phyloP scores from a whole-genome alignment of 2,888 invertebrate genomes.

The Scelioninae gen. 1 region DNA sequence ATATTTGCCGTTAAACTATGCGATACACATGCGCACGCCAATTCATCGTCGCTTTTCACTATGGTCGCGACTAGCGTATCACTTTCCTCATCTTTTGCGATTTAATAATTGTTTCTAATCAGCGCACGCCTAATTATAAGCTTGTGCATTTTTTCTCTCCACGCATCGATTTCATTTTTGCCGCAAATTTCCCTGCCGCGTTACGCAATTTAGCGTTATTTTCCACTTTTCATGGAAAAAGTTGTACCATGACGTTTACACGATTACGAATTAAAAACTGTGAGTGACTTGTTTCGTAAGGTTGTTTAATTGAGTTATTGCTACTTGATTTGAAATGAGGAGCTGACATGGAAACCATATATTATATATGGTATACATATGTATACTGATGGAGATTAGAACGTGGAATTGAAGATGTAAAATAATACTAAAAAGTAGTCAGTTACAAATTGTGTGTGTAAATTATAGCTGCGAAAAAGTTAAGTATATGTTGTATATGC shows the following conservation, averaged over 20 bases:
- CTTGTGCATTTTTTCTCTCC: slow-evolving; percentile 14
- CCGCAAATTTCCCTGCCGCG: slow-evolving; percentile 1
- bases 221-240: slow-evolving; percentile 14
- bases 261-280: not conserved
- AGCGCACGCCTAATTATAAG: slow-evolving; percentile 36
- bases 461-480: no score
- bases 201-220: slow-evolving; percentile 27
- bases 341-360: no score
- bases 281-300: no score
- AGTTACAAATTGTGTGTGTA: no score
- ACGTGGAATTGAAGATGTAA: no score
- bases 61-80: slow-evolving; percentile 40
- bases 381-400: no score
- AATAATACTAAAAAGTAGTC: no score
- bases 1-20: slow-evolving; percentile 51
- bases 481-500: no score
- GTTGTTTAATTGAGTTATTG: no score
- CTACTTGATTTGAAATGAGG: no score
- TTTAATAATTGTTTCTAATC: slow-evolving; percentile 54
- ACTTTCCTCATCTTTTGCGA: slow-evolving; percentile 58
- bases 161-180: slow-evolving; percentile 30
- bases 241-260: not conserved
- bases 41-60: slow-evolving; percentile 65
- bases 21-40: slow-evolving; percentile 47
- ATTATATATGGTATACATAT: no score